Evolutionary conservation across 2,888 invertebrate genomes (phyloP).

Genomic region (Diarsia dahlii): DNA sequence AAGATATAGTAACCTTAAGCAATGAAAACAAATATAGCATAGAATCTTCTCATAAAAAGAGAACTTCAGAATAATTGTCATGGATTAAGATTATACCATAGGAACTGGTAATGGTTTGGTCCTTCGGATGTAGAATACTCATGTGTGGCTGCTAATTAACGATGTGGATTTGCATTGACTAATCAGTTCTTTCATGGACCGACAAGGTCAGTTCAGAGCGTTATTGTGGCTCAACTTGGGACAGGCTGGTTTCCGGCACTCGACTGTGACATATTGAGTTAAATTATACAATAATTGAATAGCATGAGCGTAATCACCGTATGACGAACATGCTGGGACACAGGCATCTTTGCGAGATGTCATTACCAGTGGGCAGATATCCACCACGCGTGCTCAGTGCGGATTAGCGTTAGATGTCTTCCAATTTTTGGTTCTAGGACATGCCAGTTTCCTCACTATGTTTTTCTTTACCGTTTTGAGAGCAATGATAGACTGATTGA

Average conservation of each 20-base stretch:
- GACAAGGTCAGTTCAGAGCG: constrained; percentile 31
- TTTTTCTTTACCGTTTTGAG: neutral
- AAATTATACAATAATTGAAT: neutral
- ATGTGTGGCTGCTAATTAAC: constrained; percentile 2
- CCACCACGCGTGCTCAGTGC: no score
- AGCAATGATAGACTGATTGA: neutral
- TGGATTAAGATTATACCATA: neutral
- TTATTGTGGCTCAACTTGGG: constrained; percentile 1
- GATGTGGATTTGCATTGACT: neutral
- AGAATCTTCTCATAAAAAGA: neutral
- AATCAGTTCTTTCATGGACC: neutral
- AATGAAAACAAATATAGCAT: neutral
- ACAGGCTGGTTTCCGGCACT: constrained; percentile 30
- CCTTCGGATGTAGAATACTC: neutral
- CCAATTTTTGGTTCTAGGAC: neutral
- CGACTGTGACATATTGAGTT: neutral
- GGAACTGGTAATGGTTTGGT: neutral
- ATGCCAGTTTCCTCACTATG: neutral
- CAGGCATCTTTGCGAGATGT: neutral
- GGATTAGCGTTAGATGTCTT: neutral
- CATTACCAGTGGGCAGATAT: neutral
- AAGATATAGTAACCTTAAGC: neutral
- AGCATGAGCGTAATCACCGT: neutral
- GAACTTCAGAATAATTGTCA: neutral
- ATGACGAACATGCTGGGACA: neutral